Evolutionary conservation across 2,888 invertebrate genomes (phyloP), one percentile per base, ranked within the genome.

Genomic region (Falcaria lacertinaria): DNA sequence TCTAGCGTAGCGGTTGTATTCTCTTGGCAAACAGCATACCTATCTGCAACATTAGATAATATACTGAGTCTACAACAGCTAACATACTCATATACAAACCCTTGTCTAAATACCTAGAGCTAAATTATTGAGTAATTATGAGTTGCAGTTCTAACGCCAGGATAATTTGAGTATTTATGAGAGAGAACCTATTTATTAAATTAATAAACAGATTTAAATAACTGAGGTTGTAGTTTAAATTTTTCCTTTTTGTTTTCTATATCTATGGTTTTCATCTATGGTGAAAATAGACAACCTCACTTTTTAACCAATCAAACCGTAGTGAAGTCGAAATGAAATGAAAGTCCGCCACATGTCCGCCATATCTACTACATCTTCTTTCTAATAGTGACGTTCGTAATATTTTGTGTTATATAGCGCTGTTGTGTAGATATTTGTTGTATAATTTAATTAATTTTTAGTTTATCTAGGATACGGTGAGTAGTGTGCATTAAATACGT

Each of bases 291-390:
- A 37, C 37, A 37, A 36, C 28, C 28, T 28, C 28, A 35, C 16
- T 35, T 6, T 35, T 58, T 52, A 64, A 63, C 60, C 62, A 64
- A 65, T 64, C 63, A 69, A 64, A 70, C 64, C 60, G 59, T 60
- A 62, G 62, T 65, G 65, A 64, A 67, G 69, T 68, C 59, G 69
- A 76, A 76, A 70, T 52, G 64, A 69, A 68, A 81, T 79, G 82
- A 82, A 85, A 85, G 85, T 81, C 74, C 80, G 80, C 82, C 83
- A 85, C 85, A 87, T 84, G 86, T 87, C 85, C 84, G 85, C 85
- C 85, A 87, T 83, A 83, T 70, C 80, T 84, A 74, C 74, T 78
- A 78, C 79, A 83, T 79, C 78, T 79, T 84, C 75, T 78, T 77
- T 79, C 74, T 78, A 75, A 64, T 67, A 81, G 80, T 86, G 88